Evolutionary conservation across 1,140 invertebrate species (phyloP).

Genomic region (Platorchestia sp.): DNA sequence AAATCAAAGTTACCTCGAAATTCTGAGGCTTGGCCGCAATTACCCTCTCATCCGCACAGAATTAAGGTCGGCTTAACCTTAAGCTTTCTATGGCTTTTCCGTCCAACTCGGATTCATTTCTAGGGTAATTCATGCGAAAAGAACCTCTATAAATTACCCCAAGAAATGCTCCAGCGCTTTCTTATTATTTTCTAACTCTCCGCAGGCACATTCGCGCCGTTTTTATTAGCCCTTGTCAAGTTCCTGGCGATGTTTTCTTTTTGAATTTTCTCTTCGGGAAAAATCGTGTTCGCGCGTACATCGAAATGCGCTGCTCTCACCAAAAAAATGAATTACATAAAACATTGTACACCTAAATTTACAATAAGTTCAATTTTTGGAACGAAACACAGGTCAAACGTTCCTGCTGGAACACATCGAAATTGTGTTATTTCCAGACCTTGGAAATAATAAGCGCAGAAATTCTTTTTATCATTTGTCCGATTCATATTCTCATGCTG

Average conservation of each 20-base stretch:
- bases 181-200: neutral
- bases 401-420: neutral
- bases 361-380: neutral
- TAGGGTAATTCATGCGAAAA: constrained; percentile 54
- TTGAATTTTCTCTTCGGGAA: neutral
- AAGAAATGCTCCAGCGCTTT: constrained; percentile 4
- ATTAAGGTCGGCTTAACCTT: constrained; percentile 47
- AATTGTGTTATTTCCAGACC: neutral
- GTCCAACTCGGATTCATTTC: constrained; percentile 53
- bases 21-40: constrained; percentile 4
- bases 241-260: neutral
- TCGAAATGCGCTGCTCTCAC: neutral
- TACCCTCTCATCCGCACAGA: constrained; percentile 46
- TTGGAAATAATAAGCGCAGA: neutral
- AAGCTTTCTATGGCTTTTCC: constrained; percentile 54
- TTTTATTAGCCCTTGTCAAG: neutral
- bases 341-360: neutral
- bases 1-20: constrained; percentile 37
- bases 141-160: constrained; percentile 36
- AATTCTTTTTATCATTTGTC: neutral
- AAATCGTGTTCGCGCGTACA: neutral
- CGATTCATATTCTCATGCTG: neutral
- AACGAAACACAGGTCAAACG: neutral
- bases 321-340: neutral
- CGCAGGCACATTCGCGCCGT: constrained; percentile 6